These are phyloP conservation scores for Protonemura montana DNA, from an alignment of 2,888 invertebrate species.

Conservation along the genomic window DNA sequence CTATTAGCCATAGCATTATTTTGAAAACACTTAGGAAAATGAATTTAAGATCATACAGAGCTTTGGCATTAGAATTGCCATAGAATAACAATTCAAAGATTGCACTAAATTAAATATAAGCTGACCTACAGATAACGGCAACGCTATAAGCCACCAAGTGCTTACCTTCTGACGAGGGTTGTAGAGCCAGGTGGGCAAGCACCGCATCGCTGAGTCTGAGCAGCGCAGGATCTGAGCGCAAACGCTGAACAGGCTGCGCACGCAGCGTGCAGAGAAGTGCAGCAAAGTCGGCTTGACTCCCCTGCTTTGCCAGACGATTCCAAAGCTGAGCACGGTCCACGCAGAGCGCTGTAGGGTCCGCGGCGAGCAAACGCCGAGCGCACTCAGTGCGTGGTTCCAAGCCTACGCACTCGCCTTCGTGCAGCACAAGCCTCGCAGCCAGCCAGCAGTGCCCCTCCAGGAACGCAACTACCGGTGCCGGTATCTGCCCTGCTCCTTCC, in stretches of 20 bases:
- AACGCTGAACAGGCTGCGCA: not conserved
- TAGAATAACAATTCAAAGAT: too few relatives aligned
- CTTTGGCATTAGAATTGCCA: too few relatives aligned
- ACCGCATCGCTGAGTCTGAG: not conserved
- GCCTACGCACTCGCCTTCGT: not conserved
- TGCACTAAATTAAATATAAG: too few relatives aligned
- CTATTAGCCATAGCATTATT: too few relatives aligned
- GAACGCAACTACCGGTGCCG: not conserved
- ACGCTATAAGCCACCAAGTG: too few relatives aligned
- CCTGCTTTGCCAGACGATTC: not conserved
- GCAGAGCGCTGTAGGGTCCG: not conserved
- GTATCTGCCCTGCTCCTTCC: not conserved
- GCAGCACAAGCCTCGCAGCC: not conserved
- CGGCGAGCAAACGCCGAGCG: not conserved
- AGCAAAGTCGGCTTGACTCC: not conserved
- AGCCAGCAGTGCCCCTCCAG: not conserved
- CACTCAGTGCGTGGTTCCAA: not conserved
- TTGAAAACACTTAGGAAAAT: too few relatives aligned
- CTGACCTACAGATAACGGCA: too few relatives aligned
- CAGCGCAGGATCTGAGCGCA: not conserved
- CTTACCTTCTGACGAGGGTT: too few relatives aligned
- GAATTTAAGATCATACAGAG: too few relatives aligned
- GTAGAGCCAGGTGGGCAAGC: not conserved
- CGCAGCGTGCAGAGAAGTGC: not conserved
- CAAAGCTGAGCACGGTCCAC: not conserved